Evolutionary conservation across 2,888 invertebrate genomes (phyloP).

Genomic region (Bibio marci): DNA sequence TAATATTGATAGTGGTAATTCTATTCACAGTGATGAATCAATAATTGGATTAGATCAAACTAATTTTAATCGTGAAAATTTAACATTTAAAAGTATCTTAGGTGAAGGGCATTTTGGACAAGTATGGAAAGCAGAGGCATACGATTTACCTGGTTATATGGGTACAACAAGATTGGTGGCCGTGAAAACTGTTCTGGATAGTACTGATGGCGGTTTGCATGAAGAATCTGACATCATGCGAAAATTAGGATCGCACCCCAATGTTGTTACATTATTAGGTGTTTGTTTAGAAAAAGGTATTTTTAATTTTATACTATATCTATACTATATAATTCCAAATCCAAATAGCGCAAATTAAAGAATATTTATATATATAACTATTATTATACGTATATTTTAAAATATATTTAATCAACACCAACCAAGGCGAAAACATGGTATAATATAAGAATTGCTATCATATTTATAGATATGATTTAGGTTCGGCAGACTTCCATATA

Average conservation of each 20-base stretch:
- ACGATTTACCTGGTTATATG: conserved; percentile 57
- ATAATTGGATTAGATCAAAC: too few relatives aligned
- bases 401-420: too few relatives aligned
- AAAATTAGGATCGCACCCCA: conserved; percentile 63
- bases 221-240: conserved; percentile 75
- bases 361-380: background rate
- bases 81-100: conserved; percentile 57
- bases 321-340: too few relatives aligned
- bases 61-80: conserved; percentile 63
- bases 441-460: too few relatives aligned
- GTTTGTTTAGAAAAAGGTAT: conserved; percentile 70
- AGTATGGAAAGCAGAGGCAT: conserved; percentile 76
- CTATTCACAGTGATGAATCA: too few relatives aligned
- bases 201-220: conserved; percentile 55
- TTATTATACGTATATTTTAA: too few relatives aligned
- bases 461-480: too few relatives aligned
- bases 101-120: conserved; percentile 79
- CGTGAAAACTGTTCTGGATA: conserved; percentile 66
- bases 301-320: too few relatives aligned
- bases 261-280: conserved; percentile 64
- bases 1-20: too few relatives aligned
- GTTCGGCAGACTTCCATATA: too few relatives aligned
- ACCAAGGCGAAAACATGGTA: too few relatives aligned
- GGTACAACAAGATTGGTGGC: conserved; percentile 67
- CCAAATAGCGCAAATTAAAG: too few relatives aligned